phyloP scores from a whole-genome alignment of 2,888 invertebrate genomes.

The Drepanosiphum platanoidis region DNA sequence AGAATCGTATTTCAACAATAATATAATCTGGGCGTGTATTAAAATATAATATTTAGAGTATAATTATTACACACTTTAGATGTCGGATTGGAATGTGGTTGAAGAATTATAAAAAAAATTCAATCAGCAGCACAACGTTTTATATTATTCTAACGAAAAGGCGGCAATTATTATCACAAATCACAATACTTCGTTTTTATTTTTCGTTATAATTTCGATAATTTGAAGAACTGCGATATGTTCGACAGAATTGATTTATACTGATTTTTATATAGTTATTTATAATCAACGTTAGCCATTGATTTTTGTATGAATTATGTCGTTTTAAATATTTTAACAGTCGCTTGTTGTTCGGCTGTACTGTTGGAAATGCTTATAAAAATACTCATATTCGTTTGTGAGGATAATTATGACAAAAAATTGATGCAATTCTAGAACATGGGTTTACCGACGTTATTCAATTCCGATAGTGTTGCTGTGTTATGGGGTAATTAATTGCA shows the following conservation, averaged over 20 bases:
- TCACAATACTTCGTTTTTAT: neutral
- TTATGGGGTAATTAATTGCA: too few species aligned
- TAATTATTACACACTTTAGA: too few species aligned
- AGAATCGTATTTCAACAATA: constrained; percentile 33
- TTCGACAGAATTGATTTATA: constrained; percentile 29
- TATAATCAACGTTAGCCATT: neutral
- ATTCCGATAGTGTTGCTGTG: too few species aligned
- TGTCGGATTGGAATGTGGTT: neutral
- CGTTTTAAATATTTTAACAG: neutral
- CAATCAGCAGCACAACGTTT: too few species aligned
- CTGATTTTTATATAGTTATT: constrained; percentile 10
- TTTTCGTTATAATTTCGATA: constrained; percentile 50
- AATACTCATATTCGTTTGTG: too few species aligned
- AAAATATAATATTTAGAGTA: neutral
- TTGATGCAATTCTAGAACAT: too few species aligned
- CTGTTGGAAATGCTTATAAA: too few species aligned
- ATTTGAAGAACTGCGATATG: constrained; percentile 5
- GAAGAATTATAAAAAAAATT: neutral
- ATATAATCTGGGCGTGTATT: neutral
- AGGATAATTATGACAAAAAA: too few species aligned
- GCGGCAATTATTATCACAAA: neutral
- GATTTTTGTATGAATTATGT: neutral
- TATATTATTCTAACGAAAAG: constrained; percentile 34
- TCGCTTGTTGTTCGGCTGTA: too few species aligned
- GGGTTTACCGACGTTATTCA: too few species aligned